Evolutionary conservation across 1,140 invertebrate species (phyloP).

Genomic region (Sminthurides bifidus): DNA sequence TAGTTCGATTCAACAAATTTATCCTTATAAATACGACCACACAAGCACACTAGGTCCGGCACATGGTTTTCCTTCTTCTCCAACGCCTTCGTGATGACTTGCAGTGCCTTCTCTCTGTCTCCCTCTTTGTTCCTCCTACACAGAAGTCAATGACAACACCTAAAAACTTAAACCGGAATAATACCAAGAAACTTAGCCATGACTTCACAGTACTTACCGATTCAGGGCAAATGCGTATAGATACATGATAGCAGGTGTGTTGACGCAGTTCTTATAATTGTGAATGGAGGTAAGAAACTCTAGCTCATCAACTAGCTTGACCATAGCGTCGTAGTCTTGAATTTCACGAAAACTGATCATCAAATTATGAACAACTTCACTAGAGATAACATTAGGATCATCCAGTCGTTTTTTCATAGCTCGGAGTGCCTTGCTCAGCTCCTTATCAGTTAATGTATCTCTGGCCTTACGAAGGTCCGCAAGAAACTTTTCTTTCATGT

Average conservation of each 20-base stretch:
- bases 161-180: conserved; percentile 14
- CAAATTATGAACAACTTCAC: conserved; percentile 86
- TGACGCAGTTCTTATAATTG: conserved; percentile 75
- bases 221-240: conserved; percentile 96
- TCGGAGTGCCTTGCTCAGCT: conserved; percentile 70
- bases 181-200: background rate
- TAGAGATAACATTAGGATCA: conserved; percentile 90
- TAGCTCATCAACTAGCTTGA: conserved; percentile 82
- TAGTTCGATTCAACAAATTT: conserved; percentile 94
- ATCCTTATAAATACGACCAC: conserved; percentile 97
- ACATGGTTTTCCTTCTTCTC: conserved; percentile 87
- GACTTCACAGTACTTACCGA: conserved; percentile 44
- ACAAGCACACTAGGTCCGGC: conserved; percentile 93
- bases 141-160: conserved; percentile 4
- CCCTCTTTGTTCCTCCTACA: conserved; percentile 77
- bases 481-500: conserved; percentile 96
- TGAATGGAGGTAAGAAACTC: conserved; percentile 67
- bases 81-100: conserved; percentile 79
- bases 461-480: conserved; percentile 83
- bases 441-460: conserved; percentile 71
- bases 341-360: conserved; percentile 83
- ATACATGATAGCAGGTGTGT: conserved; percentile 79
- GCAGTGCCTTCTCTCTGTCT: conserved; percentile 83
- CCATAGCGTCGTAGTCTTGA: conserved; percentile 97
- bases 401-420: conserved; percentile 86